Percentiles rank a stretch among this genome's conserved stretches.
Conservation (phyloP, 2,797 vertebrate genomes). For the Hafferia zeledoni region DNA sequence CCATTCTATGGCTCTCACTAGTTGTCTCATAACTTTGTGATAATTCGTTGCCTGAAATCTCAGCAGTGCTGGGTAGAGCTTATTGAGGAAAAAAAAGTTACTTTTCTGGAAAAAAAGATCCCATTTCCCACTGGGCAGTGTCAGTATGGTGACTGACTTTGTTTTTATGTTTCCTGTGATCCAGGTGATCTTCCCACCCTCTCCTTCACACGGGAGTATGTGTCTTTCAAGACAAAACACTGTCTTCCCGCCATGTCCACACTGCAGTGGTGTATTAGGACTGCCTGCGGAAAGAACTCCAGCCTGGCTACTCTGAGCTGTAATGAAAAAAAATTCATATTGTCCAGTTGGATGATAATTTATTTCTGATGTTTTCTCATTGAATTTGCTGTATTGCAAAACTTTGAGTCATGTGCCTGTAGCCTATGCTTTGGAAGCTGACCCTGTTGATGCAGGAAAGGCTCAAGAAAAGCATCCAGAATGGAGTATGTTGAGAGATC, state of each 20-base stretch:
- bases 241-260: not conserved
- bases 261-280: not conserved
- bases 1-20: not conserved
- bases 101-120: not conserved
- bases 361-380: not conserved
- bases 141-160: not conserved
- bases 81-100: not conserved
- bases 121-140: not conserved
- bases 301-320: not conserved
- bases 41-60: not conserved
- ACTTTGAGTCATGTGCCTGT: not conserved
- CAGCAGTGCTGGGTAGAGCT: not conserved
- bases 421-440: not conserved
- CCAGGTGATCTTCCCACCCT: not conserved
- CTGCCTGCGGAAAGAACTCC: not conserved
- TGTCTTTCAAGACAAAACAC: not conserved
- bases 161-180: not conserved
- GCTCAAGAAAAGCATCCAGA: not conserved
- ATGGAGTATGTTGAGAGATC: not conserved
- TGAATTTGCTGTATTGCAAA: slow-evolving; percentile 1
- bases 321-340: not conserved
- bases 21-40: not conserved
- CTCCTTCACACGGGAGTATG: not conserved
- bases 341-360: not conserved
- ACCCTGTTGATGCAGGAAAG: not conserved